Conservation (phyloP, 1,140 invertebrate species). For the Nomia melanderi region DNA sequence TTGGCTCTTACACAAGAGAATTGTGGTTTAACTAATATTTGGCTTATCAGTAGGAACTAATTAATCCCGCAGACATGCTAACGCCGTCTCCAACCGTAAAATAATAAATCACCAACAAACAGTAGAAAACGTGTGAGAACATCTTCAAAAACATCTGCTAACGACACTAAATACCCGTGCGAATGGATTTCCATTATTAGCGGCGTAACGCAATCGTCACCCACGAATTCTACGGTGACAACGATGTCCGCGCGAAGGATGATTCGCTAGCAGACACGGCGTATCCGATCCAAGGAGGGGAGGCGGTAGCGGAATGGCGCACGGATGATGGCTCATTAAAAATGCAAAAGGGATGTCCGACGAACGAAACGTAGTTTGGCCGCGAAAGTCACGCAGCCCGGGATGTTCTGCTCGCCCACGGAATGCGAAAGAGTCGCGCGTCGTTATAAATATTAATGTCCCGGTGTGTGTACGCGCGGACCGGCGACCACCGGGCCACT, state of each 20-base stretch:
- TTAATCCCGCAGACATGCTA: too few species aligned
- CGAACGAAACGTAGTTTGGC: conserved; percentile 41
- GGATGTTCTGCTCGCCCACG: conserved; percentile 27
- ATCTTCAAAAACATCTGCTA: neutral
- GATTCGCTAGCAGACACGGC: too few species aligned
- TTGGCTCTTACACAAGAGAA: too few species aligned
- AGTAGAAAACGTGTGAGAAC: neutral
- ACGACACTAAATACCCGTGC: neutral
- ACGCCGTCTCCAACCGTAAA: too few species aligned
- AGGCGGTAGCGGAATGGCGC: neutral
- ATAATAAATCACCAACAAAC: too few species aligned
- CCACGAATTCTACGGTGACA: neutral
- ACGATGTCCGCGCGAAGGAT: neutral
- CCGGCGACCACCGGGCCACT: neutral
- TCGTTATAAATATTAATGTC: conserved; percentile 61
- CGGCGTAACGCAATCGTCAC: conserved; percentile 40
- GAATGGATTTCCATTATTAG: neutral
- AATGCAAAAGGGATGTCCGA: conserved; percentile 46
- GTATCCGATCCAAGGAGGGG: neutral
- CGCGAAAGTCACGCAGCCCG: conserved; percentile 43
- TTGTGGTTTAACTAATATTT: too few species aligned
- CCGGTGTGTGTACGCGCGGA: neutral
- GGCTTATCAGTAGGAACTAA: too few species aligned
- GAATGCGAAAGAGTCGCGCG: conserved; percentile 60
- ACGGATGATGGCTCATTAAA: conserved; percentile 54